Evolutionary conservation across 2,888 invertebrate species (phyloP), one percentile per base, ranked within the genome.

Genomic region (Octodonta nipae): DNA sequence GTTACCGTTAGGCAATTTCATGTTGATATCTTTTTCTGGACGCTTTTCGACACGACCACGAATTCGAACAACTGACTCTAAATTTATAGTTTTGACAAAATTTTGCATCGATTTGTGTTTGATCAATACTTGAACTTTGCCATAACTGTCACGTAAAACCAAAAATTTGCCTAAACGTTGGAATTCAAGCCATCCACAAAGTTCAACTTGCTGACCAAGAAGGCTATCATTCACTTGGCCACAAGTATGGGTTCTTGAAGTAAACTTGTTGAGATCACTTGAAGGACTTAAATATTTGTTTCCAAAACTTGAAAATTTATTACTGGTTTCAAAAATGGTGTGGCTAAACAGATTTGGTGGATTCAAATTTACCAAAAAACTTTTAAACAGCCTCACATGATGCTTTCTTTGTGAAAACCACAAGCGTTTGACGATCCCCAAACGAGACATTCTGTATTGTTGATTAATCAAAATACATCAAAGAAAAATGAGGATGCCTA

Each of bases 141-240:
- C 96, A 60, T 92, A 86, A 1, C 82, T 73, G 65, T 98, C 96
- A 43, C 93, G 65, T 2, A 98, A 58, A 2, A 85, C 70, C 3
- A 91, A 56, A 62, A 96, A 95, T 53, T 79, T 80, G 10, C 78
- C 74, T 64, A 85, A 69, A 44, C 96, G 70, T 43, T 78, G 75
- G 60, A 72, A 87, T 50, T 91, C 85, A 12, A 95, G 59, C 95
- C 96, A 96, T 3, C 96, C 96, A 60, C 77, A 84, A 2, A 98
- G 57, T 2, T 64, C 68, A 0, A 95, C 93, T 41, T 67, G 66
- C 51, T 78, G 62, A 3, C 84, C 86, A 15, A 75, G 66, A 65
- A 93, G 64, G 37, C 64, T 49, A 1, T 60, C 52, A 12, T 68
- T 65, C 26, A 96, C 62, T 56, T 92, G 84, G 2, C 89, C 92